phyloP scores from a whole-genome alignment of 2,888 invertebrate species.

The Norana najaformis region DNA sequence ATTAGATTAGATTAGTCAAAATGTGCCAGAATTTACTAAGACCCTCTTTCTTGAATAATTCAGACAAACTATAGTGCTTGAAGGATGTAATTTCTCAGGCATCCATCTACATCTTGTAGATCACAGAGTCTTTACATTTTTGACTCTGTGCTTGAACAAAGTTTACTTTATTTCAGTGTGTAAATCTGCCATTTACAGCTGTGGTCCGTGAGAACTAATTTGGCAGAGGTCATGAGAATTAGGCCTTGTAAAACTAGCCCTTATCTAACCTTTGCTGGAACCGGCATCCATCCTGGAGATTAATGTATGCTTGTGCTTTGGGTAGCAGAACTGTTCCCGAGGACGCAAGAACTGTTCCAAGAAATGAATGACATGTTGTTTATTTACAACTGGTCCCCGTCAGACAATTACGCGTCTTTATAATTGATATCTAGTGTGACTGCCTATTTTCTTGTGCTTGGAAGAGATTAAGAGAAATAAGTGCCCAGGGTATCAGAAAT shows the following conservation, averaged over 20 bases:
- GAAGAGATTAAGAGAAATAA: conserved; percentile 13
- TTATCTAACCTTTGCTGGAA: background rate
- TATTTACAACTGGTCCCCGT: background rate
- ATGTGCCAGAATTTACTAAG: background rate
- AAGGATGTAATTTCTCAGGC: background rate
- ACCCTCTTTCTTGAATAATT: background rate
- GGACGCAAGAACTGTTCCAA: background rate
- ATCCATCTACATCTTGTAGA: background rate
- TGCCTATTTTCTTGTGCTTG: background rate
- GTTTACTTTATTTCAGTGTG: background rate
- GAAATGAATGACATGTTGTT: conserved; percentile 2
- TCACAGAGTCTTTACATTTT: background rate
- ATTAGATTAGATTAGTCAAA: background rate
- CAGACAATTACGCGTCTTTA: background rate
- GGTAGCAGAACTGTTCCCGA: background rate
- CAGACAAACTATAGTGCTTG: background rate
- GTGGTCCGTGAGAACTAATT: background rate
- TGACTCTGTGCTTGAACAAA: background rate
- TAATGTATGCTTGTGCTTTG: background rate
- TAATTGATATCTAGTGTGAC: background rate
- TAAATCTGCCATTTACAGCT: background rate
- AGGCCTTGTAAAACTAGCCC: background rate
- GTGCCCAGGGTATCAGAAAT: background rate
- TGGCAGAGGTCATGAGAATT: conserved; percentile 1
- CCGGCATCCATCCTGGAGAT: background rate